Evolutionary conservation across 2,888 invertebrate genomes (phyloP), one percentile per base, ranked within the genome.

Genomic region (Drosophila anomalata): DNA sequence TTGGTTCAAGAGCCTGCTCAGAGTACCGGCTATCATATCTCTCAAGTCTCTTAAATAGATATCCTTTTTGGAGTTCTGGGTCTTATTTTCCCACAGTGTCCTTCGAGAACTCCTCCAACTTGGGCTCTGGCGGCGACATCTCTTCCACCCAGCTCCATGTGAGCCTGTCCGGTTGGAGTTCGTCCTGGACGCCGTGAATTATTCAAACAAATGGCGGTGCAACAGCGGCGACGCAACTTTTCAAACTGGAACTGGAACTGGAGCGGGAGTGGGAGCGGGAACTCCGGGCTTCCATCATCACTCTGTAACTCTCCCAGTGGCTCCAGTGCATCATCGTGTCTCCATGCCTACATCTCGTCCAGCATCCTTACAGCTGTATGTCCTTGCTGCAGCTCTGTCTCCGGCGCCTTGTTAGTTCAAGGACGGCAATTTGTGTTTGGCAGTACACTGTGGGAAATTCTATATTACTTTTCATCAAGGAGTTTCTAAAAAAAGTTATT

Each of bases 161-260:
- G 44, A 56, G 48, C 56, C 48, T 55, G 58, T 59, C 50, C 41
- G 14, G 14, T 14, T 24, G 67, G 54, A 66, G 44, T 20, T 44
- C 44, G 44, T 20, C 33, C 12, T 42, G 33, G 61, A 60, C 77
- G 57, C 63, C 60, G 69, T 76, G 77, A 76, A 76, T 76, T 76
- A 76, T 76, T 76, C 63, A 73, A 76, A 76, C 73, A 73, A 74
- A 74, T 73, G 68, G 46, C 59, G 73, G 44, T 39, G 54, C 44
- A 48, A 24, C 20, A 29, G 42, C 59, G 48, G 17, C 17, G 47
- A 39, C 26, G 12, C 11, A 46, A 17, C 29, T 17, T 12, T 11
- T 39, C 39, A 41, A 58, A 62, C 58, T 17, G 17, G 17, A 17
- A 17, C 17, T 17, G 17, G 17, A 55, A 20, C 62, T 47, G 17